Evolutionary conservation across 2,113 vertebrate genomes (phyloP), one percentile per base, ranked within the genome.

Genomic region (Ctenodactylus gundi): DNA sequence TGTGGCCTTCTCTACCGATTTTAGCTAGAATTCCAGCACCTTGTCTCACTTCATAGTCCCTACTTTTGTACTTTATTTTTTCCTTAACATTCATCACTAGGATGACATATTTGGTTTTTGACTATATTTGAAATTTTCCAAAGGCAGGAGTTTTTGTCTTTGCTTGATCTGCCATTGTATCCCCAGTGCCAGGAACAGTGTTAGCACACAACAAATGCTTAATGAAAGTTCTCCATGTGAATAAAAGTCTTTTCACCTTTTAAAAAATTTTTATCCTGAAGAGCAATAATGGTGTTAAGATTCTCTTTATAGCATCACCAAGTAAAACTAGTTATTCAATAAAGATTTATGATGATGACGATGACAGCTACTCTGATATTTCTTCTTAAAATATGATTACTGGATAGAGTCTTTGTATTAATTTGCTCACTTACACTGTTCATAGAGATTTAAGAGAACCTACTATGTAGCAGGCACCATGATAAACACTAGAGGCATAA

Each of bases 301-400:
- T 73, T 90, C 20, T 81, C 41, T 85, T 94, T 46, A 73, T 88
- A 78, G 36, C 0, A 8, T 88, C 31, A 81, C 14, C 39, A 94
- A 76, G 9, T 88, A 88, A 93, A 88, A 88, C 46, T 23, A 64
- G 9, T 67, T 96, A 68, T 64, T 80, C 4, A 78, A 15, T 94
- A 78, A 78, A 49, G 83, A 60, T 44, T 41, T 41, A 49, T 64
- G 31, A 53, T 46, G 34, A 27, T 85, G 14, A 85, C 57, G 34
- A 39, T 83, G 27, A 73, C 6, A 77, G 20, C 75, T 90, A 31
- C 41, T 73, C 21, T 94, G 2, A n/a, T 58, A 1, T 58, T 85
- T 91, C 78, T 88, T 91, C 13, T 80, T 78, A 76, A 93, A 93
- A 31, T 62, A 18, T 75, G n/a, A 70, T 31, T 53, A 18, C 14